Conservation (phyloP, 2,113 vertebrate genomes). For the Nicator chloris region DNA sequence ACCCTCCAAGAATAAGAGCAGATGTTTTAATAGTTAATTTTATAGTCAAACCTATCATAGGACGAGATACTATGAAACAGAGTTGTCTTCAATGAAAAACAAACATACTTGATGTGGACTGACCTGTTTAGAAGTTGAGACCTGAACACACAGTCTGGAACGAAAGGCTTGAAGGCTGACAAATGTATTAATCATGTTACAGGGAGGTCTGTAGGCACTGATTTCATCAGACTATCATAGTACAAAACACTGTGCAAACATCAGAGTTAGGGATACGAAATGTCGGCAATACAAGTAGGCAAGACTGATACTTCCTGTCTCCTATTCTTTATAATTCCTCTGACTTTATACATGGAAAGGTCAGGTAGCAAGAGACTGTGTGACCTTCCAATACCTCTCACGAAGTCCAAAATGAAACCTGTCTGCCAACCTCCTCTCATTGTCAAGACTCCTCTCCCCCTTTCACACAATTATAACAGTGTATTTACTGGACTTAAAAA, state of each 20-base stretch:
- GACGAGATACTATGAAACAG: background rate
- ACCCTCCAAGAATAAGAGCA: background rate
- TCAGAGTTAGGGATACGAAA: background rate
- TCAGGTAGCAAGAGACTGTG: background rate
- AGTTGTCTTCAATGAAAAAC: background rate
- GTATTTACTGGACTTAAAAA: background rate
- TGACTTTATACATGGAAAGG: background rate
- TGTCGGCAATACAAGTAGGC: background rate
- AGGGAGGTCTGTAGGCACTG: background rate
- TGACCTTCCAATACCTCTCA: background rate
- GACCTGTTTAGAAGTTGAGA: background rate
- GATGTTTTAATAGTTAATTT: background rate
- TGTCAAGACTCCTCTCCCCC: background rate
- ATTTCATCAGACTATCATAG: background rate
- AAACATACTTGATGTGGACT: background rate
- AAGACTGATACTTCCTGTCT: background rate
- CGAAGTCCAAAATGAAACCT: background rate
- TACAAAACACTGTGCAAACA: background rate
- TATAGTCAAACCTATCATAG: background rate
- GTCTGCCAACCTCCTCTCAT: background rate
- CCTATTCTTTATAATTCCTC: background rate
- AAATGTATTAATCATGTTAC: background rate
- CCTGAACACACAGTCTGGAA: background rate
- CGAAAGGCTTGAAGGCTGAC: background rate
- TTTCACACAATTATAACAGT: background rate